Conservation (phyloP, 64 coral and sea anemone species). For the Astreopora myriophthalma region DNA sequence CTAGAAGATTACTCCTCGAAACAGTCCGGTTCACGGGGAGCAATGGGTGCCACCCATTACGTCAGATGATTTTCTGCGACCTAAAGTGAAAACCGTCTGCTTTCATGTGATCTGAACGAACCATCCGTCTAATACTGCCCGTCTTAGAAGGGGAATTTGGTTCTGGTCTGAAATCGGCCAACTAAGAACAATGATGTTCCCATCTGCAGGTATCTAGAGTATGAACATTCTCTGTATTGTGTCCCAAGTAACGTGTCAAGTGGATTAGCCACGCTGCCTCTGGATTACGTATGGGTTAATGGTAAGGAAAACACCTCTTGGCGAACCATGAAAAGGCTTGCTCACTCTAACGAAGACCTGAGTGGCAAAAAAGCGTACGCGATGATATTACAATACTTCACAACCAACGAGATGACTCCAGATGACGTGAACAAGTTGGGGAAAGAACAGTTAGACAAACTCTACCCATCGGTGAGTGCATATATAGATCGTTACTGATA, state of each 20-base stretch:
- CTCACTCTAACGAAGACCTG: constrained; percentile 35
- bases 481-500: too few relatives aligned
- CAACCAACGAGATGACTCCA: constrained; percentile 76
- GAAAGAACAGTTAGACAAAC: constrained; percentile 42
- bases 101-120: too few relatives aligned
- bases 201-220: constrained; percentile 60
- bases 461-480: constrained; percentile 76
- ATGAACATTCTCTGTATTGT: constrained; percentile 75
- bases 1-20: too few relatives aligned
- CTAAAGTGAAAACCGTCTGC: too few relatives aligned
- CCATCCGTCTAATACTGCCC: too few relatives aligned
- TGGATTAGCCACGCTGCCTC: constrained; percentile 77
- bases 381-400: constrained; percentile 84
- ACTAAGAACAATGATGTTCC: too few relatives aligned
- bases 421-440: constrained; percentile 67
- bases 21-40: too few relatives aligned
- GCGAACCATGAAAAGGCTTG: constrained; percentile 49
- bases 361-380: constrained; percentile 72
- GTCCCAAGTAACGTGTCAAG: constrained; percentile 91
- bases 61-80: too few relatives aligned
- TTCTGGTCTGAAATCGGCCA: too few relatives aligned
- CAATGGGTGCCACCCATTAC: too few relatives aligned
- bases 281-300: constrained; percentile 76
- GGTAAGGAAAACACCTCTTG: constrained; percentile 55
- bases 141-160: too few relatives aligned